Conservation (phyloP, 1,140 invertebrate genomes). For the Tribolium madens region DNA sequence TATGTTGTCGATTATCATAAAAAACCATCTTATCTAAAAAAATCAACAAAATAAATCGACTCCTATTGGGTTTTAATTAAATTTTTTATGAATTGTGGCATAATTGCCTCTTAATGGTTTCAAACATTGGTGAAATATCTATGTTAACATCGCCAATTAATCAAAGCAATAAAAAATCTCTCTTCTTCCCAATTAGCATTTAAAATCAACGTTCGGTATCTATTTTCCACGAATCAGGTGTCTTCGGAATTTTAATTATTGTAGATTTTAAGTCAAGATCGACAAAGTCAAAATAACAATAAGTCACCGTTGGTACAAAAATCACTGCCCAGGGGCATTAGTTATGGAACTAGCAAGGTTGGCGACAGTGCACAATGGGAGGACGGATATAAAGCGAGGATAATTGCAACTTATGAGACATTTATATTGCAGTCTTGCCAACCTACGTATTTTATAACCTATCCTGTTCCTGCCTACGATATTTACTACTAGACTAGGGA, state of each 20-base stretch:
- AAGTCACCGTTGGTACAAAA: slow-evolving; percentile 15
- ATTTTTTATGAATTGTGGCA: not conserved
- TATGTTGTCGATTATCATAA: slow-evolving; percentile 2
- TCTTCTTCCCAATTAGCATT: slow-evolving; percentile 9
- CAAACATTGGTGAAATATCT: slow-evolving; percentile 17
- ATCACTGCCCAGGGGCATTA: slow-evolving; percentile 31
- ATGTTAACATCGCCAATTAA: slow-evolving; percentile 15
- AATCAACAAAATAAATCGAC: not conserved
- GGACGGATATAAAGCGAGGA: slow-evolving; percentile 62
- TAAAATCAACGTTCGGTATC: slow-evolving; percentile 1
- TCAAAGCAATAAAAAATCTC: slow-evolving; percentile 1
- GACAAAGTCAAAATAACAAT: slow-evolving; percentile 11
- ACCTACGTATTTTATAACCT: slow-evolving; percentile 60
- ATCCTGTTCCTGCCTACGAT: slow-evolving; percentile 59
- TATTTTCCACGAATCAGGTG: not conserved
- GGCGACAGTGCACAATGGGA: slow-evolving; percentile 62
- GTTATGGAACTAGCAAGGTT: slow-evolving; percentile 51
- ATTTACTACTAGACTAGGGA: slow-evolving; percentile 53
- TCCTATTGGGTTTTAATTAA: not conserved
- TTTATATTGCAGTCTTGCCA: slow-evolving; percentile 61
- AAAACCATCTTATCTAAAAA: slow-evolving; percentile 1
- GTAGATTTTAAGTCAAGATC: not conserved
- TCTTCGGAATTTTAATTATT: slow-evolving; percentile 16
- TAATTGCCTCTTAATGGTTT: slow-evolving; percentile 6
- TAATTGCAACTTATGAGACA: slow-evolving; percentile 64